Percentiles rank a stretch among this genome's conserved stretches.
Evolutionary conservation across 2,113 vertebrate genomes (phyloP).

Genomic region (Euleptes europaea): DNA sequence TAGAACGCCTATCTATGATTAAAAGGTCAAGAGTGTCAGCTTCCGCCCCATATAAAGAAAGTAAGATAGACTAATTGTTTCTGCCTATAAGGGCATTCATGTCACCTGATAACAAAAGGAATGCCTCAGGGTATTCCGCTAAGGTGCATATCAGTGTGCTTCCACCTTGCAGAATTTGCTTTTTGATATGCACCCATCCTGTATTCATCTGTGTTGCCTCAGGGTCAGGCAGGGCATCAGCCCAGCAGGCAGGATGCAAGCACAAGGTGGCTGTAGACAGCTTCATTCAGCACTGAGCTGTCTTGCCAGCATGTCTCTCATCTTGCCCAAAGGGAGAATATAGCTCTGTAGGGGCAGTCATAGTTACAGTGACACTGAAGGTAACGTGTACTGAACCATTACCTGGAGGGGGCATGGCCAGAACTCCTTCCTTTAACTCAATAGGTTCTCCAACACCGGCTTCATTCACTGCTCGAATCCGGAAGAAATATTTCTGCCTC

Average conservation of each 20-base stretch:
- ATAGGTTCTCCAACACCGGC: slow-evolving; percentile 60
- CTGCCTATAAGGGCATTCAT: no score
- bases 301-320: not conserved
- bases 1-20: no score
- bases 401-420: slow-evolving; percentile 72
- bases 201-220: not conserved
- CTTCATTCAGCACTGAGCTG: not conserved
- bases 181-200: not conserved
- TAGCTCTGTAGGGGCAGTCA: not conserved
- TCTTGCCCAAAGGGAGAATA: not conserved
- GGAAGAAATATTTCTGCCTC: slow-evolving; percentile 70
- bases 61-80: no score
- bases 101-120: no score
- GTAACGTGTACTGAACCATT: not conserved
- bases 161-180: not conserved
- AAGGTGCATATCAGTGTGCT: no score
- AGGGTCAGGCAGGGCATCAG: not conserved
- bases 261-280: not conserved
- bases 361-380: not conserved
- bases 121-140: no score
- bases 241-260: not conserved
- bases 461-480: slow-evolving; percentile 69
- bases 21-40: no score
- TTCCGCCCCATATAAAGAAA: no score
- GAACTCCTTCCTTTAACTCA: slow-evolving; percentile 60